Percentiles rank a stretch among this genome's conserved stretches.
Evolutionary conservation across 2,888 invertebrate species (phyloP).

Genomic region (Troilus luridus): DNA sequence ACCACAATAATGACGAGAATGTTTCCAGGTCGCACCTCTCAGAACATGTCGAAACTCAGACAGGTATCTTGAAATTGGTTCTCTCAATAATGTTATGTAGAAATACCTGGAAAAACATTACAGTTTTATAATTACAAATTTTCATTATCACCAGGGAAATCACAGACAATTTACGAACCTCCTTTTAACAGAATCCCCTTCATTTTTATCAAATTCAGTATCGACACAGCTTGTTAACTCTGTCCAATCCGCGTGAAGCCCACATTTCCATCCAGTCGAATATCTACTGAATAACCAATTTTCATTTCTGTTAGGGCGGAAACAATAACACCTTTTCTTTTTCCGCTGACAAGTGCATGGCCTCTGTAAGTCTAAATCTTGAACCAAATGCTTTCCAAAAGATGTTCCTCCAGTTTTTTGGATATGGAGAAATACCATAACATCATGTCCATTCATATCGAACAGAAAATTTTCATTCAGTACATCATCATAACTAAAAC

Average conservation of each 20-base stretch:
- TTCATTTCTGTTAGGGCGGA: constrained; percentile 91
- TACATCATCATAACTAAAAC: constrained; percentile 88
- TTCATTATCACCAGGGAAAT: not conserved
- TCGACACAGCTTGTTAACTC: constrained; percentile 95
- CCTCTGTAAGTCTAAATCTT: constrained; percentile 91
- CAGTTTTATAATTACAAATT: too few species aligned
- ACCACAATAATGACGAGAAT: constrained; percentile 76
- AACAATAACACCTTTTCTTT: constrained; percentile 91
- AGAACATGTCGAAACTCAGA: constrained; percentile 98
- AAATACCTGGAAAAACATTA: constrained; percentile 79
- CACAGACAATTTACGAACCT: constrained; percentile 68
- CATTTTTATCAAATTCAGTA: constrained; percentile 90
- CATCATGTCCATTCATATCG: constrained; percentile 93
- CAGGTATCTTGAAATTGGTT: constrained; percentile 93
- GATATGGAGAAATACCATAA: constrained; percentile 97
- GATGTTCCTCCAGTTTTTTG: constrained; percentile 99
- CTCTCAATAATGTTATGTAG: constrained; percentile 94
- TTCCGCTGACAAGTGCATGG: constrained; percentile 94
- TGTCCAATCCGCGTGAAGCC: constrained; percentile 98
- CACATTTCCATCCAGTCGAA: constrained; percentile 98
- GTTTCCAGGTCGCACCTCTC: constrained; percentile 96
- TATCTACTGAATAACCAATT: constrained; percentile 98
- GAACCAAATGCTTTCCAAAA: constrained; percentile 96
- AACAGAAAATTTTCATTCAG: constrained; percentile 89
- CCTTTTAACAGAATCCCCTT: constrained; percentile 84